phyloP scores from a whole-genome alignment of 2,888 invertebrate species.

The Melolontha melolontha region DNA sequence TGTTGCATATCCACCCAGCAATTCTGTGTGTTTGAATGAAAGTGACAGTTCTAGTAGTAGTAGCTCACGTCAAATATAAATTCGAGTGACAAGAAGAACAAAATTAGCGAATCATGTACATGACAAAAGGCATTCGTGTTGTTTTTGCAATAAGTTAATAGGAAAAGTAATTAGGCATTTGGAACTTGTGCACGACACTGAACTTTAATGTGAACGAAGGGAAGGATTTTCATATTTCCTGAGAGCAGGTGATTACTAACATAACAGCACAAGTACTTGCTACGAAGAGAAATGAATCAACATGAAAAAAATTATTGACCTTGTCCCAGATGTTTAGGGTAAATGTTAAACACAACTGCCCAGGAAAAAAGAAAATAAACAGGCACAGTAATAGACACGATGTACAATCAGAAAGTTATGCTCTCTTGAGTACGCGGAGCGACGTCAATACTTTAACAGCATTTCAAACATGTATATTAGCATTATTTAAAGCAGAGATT shows the following conservation, averaged over 20 bases:
- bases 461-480: conserved; percentile 12
- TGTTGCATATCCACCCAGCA: no score
- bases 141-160: no score
- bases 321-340: conserved; percentile 5
- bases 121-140: no score
- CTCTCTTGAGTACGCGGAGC: not conserved
- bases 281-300: not conserved
- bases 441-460: conserved; percentile 22
- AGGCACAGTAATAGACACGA: not conserved
- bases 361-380: not conserved
- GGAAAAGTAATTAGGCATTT: conserved; percentile 36
- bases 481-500: conserved; percentile 18
- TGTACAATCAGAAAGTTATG: not conserved
- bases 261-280: not conserved
- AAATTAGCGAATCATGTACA: no score
- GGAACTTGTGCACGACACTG: conserved; percentile 25
- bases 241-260: not conserved
- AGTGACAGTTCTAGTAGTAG: no score
- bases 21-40: no score
- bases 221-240: not conserved
- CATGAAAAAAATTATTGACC: not conserved
- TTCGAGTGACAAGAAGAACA: no score
- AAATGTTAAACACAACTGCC: not conserved
- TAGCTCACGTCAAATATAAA: no score
- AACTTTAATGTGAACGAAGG: not conserved